Evolutionary conservation across 2,888 invertebrate genomes (phyloP).

Genomic region (Octodonta nipae): DNA sequence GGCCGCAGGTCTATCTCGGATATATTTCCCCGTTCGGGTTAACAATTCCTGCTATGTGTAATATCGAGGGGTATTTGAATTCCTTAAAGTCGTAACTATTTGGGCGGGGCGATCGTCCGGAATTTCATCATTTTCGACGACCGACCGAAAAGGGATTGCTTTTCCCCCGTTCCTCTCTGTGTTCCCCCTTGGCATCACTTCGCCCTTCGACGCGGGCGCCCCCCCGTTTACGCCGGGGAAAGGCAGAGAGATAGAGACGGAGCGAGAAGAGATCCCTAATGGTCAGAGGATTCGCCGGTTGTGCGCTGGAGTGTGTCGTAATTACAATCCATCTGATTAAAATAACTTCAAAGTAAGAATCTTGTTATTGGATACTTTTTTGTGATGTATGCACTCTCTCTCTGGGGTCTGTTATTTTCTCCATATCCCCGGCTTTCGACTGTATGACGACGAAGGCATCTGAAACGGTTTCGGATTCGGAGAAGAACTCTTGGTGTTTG

Average conservation of each 20-base stretch:
- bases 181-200: conserved; percentile 23
- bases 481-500: too few species aligned
- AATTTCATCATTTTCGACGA: conserved; percentile 46
- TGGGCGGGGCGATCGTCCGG: conserved; percentile 34
- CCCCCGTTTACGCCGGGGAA: too few species aligned
- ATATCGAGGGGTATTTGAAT: conserved; percentile 33
- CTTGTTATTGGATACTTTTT: too few species aligned
- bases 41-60: conserved; percentile 34
- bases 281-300: conserved; percentile 11
- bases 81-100: conserved; percentile 37
- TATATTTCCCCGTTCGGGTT: conserved; percentile 11
- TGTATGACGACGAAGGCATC: too few species aligned
- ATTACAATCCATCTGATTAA: conserved; percentile 31
- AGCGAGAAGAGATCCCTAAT: conserved; percentile 6
- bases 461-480: too few species aligned
- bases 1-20: too few species aligned
- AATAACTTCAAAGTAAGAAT: conserved; percentile 36
- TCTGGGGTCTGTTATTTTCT: too few species aligned
- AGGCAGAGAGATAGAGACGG: too few species aligned
- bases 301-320: conserved; percentile 32
- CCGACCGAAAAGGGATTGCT: conserved; percentile 49
- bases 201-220: neutral
- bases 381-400: too few species aligned
- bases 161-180: conserved; percentile 30
- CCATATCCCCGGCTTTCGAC: too few species aligned